Conservation (phyloP, 2,888 invertebrate species). For the Ophion costatus region DNA sequence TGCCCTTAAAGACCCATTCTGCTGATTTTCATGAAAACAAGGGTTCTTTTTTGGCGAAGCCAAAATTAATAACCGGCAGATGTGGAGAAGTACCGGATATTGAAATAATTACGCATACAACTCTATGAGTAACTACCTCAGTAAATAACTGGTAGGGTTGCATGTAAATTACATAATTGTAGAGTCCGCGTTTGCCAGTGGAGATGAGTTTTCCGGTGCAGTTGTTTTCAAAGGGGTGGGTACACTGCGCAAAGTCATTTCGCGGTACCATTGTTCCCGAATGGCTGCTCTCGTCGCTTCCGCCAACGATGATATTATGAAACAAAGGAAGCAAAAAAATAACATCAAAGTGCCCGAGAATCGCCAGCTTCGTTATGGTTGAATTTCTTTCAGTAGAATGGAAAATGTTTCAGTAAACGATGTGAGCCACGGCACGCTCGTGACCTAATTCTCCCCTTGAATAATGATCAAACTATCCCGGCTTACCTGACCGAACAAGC, state of each 20-base stretch:
- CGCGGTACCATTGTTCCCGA: background rate
- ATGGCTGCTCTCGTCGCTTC: background rate
- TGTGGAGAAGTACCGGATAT: background rate
- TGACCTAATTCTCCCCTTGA: constrained; percentile 50
- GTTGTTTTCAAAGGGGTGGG: background rate
- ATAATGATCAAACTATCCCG: constrained; percentile 53
- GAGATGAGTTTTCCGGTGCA: background rate
- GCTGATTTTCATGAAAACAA: too few species aligned
- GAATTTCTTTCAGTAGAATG: constrained; percentile 19
- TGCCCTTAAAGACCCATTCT: too few species aligned
- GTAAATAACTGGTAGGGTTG: background rate
- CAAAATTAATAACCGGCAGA: too few species aligned
- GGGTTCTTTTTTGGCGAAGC: too few species aligned
- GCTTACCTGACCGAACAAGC: constrained; percentile 51
- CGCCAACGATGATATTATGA: background rate
- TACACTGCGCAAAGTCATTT: background rate
- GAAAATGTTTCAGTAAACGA: constrained; percentile 41
- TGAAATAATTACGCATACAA: background rate
- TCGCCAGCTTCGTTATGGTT: background rate
- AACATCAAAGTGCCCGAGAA: background rate
- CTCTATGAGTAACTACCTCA: background rate
- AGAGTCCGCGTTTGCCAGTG: background rate
- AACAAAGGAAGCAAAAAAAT: background rate
- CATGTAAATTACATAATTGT: background rate
- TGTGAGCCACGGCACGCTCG: constrained; percentile 16